A percentile compares a stretch with the other conserved stretches of the same genome.
Conservation (phyloP, 2,888 invertebrate species). For the Hypena proboscidalis region DNA sequence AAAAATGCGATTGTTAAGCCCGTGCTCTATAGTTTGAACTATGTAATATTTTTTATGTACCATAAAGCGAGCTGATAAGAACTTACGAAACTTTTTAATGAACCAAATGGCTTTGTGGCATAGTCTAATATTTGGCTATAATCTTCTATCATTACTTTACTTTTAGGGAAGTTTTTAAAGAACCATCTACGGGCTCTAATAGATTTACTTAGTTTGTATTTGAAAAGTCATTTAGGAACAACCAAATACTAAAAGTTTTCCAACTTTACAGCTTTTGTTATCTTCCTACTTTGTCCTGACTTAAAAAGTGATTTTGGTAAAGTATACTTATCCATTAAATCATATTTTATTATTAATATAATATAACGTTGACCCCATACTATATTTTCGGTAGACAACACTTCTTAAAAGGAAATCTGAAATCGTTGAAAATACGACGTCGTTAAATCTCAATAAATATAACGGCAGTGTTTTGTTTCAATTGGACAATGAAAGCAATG, state of each 20-base stretch:
- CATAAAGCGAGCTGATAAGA: constrained; percentile 15
- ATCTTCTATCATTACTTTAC: background rate
- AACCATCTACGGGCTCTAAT: background rate
- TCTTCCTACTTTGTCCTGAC: too few species aligned
- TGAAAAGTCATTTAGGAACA: too few species aligned
- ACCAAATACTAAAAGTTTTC: too few species aligned
- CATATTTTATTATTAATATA: too few species aligned
- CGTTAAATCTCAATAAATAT: constrained; percentile 20
- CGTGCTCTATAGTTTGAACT: constrained; percentile 3
- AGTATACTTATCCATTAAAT: too few species aligned
- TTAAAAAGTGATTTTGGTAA: too few species aligned
- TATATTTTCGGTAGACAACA: too few species aligned
- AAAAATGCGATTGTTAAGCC: constrained; percentile 16
- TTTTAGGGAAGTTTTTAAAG: background rate
- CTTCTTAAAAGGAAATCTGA: too few species aligned
- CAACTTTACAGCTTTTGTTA: too few species aligned
- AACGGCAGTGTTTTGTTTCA: constrained; percentile 18
- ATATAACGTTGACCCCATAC: too few species aligned
- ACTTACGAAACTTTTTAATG: constrained; percentile 1
- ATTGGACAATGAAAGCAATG: constrained; percentile 29
- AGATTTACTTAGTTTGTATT: too few species aligned
- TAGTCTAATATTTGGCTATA: constrained; percentile 2
- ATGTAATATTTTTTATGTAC: constrained; percentile 23
- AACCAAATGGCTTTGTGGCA: background rate
- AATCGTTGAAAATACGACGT: constrained; percentile 1